Evolutionary conservation across 2,888 invertebrate genomes (phyloP).

Genomic region (Leuctra nigra): DNA sequence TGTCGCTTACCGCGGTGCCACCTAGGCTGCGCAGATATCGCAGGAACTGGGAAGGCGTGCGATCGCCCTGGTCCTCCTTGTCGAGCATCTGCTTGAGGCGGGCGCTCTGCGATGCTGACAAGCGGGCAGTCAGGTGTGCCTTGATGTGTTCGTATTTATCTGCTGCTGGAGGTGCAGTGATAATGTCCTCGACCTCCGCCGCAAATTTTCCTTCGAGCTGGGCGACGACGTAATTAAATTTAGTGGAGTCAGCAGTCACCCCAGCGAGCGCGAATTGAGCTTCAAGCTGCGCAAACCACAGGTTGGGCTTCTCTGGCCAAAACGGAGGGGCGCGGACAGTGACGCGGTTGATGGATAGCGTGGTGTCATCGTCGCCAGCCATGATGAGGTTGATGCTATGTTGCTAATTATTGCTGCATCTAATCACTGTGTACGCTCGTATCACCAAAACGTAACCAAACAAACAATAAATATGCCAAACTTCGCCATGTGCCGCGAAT

Average conservation of each 20-base stretch:
- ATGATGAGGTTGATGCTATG: no score
- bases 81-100: background rate
- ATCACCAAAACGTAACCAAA: no score
- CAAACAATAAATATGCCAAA: no score
- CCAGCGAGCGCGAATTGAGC: slow-evolving; percentile 2
- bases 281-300: slow-evolving; percentile 16
- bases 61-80: background rate
- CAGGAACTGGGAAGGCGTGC: background rate
- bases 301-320: slow-evolving; percentile 10
- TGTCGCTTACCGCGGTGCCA: background rate
- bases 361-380: no score
- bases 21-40: background rate
- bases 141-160: no score
- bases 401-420: no score
- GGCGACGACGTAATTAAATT: slow-evolving; percentile 5
- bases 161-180: slow-evolving; percentile 10
- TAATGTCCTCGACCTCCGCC: slow-evolving; percentile 18
- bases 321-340: no score
- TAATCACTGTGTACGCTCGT: no score
- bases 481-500: no score
- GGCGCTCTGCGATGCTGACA: background rate
- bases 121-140: no score
- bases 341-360: no score
- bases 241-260: background rate
- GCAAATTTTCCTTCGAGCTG: background rate